A percentile compares a stretch with the other conserved stretches of the same genome.
These are phyloP conservation scores for Anaspis maculata DNA, from an alignment of 2,888 invertebrate species.

Conservation along the genomic window DNA sequence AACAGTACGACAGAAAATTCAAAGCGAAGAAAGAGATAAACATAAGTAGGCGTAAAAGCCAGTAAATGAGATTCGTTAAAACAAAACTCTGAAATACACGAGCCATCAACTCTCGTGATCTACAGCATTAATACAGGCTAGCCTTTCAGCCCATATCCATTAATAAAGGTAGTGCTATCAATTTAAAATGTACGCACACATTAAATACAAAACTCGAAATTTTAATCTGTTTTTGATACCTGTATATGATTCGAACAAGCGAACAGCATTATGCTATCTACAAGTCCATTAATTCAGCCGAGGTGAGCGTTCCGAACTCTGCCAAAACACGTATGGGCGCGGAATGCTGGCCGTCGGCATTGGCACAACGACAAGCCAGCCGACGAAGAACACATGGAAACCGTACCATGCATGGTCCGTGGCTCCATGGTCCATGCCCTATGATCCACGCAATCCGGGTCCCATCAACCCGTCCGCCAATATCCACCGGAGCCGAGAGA, in stretches of 20 bases:
- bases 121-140: slow-evolving; percentile 27
- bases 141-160: slow-evolving; percentile 28
- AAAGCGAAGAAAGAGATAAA: slow-evolving; percentile 13
- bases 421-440: no score
- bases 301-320: slow-evolving; percentile 28
- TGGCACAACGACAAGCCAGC: slow-evolving; percentile 4
- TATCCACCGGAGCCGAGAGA: no score
- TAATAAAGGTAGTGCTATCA: slow-evolving; percentile 33
- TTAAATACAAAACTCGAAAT: slow-evolving; percentile 34
- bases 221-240: slow-evolving; percentile 40
- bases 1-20: slow-evolving; percentile 13
- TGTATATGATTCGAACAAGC: slow-evolving; percentile 39
- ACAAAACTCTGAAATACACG: slow-evolving; percentile 31
- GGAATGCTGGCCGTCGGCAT: slow-evolving; percentile 15
- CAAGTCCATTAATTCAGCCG: slow-evolving; percentile 37
- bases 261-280: slow-evolving; percentile 42
- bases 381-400: no score
- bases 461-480: no score
- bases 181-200: slow-evolving; percentile 32
- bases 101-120: slow-evolving; percentile 31
- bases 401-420: no score
- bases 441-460: no score
- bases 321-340: slow-evolving; percentile 30
- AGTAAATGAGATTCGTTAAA: slow-evolving; percentile 33
- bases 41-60: slow-evolving; percentile 18